A percentile compares a stretch with the other conserved stretches of the same genome.
Evolutionary conservation across 2,113 vertebrate genomes (phyloP).

Genomic region (Ornithorhynchus anatinus): DNA sequence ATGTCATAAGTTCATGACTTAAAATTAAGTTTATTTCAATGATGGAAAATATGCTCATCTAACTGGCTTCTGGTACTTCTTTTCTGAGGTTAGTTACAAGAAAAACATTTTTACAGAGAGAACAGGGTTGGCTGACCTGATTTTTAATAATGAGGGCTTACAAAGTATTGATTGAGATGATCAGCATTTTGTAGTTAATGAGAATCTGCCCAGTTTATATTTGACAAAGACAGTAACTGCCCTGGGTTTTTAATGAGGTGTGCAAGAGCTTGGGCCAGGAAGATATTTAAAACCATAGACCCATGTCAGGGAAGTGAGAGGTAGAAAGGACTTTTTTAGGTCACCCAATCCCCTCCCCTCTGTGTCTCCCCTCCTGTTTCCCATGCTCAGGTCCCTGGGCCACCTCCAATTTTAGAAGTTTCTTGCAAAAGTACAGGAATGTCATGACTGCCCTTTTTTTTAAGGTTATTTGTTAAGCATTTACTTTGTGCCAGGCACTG

Average conservation of each 20-base stretch:
- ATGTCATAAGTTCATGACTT: constrained; percentile 30
- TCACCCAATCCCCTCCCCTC: not conserved
- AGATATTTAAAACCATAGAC: not conserved
- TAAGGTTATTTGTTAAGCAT: too few relatives aligned
- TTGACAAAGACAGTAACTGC: not conserved
- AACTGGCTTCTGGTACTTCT: not conserved
- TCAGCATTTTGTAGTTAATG: not conserved
- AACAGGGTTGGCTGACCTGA: not conserved
- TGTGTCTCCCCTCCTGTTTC: not conserved
- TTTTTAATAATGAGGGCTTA: not conserved
- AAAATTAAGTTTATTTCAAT: constrained; percentile 44
- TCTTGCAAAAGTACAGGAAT: too few relatives aligned
- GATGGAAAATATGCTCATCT: constrained; percentile 11
- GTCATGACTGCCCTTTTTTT: too few relatives aligned
- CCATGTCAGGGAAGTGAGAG: not conserved
- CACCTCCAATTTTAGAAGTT: too few relatives aligned
- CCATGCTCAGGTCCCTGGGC: not conserved
- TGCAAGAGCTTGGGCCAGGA: not conserved
- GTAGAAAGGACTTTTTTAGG: not conserved
- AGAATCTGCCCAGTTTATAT: constrained; percentile 23
- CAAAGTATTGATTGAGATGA: not conserved
- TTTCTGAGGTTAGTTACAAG: not conserved
- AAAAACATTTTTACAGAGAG: constrained; percentile 13
- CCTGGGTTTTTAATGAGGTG: not conserved
- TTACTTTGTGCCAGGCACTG: too few relatives aligned